Base-by-base conservation (phyloP, 2,888 invertebrate genomes). In the Galeopsomyia nigrocyanea region DNA sequence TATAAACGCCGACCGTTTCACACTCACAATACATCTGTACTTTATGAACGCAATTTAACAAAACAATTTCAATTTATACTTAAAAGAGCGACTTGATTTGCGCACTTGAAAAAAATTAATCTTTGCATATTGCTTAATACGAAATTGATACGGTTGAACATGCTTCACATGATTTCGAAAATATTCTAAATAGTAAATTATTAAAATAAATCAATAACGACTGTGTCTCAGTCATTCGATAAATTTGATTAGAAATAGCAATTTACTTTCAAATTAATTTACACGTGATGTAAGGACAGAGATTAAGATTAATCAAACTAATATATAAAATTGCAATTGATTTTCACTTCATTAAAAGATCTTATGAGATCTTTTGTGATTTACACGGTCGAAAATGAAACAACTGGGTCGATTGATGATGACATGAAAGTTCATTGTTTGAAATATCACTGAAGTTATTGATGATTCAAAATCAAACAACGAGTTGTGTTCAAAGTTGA, bases 11-110 rank as follows among this genome's bases (percentile, higher is more conserved):
- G 22, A 56, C 61, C 19, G 68, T 26, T 60, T 58, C 73, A 66
- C 39, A 72, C 58, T 62, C 56, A 67, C 50, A 60, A 51, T 60
- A 63, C 17, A 66, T 69, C 17, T 19, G 31, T 69, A 66, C 49
- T 58, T 57, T 53, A 60, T 65, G 26, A 46, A 67, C 31, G 31
- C 13, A 50, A 50, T 61, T 51, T 46, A 68, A 63, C 19, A 50
- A 68, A 68, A 65, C 50, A 19, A 17, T 39, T 58, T 50, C 16
- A 21, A 71, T 47, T 49, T 26, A 71, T 53, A 46, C 31, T 70
- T 46, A 21, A 70, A 68, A 68, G 39, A 39, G 19, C 60, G 57
- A 63, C 65, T 71, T 61, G 51, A 61, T 66, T 75, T 62, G 53
- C 22, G 21, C 50, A 57, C 57, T 60, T 68, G 17, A 64, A 68